phyloP scores from a whole-genome alignment of 2,113 vertebrate genomes.

The Sus scrofa region DNA sequence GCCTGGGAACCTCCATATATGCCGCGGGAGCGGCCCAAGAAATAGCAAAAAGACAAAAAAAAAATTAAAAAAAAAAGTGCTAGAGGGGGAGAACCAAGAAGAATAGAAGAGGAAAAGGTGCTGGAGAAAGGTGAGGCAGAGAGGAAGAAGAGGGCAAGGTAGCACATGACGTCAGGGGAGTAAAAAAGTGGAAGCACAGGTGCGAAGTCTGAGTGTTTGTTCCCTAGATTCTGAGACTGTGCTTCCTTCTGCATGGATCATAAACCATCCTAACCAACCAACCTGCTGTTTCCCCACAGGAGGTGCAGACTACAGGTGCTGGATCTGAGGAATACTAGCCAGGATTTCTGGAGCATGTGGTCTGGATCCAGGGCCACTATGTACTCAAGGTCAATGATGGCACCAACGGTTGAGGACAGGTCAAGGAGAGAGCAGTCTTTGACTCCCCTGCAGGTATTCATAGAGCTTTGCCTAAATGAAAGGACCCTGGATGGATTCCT shows the following conservation, averaged over 20 bases:
- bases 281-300: neutral
- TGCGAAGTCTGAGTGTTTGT: too few relatives aligned
- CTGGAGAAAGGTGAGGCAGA: neutral
- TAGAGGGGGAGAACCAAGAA: neutral
- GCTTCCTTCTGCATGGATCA: too few relatives aligned
- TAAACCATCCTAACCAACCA: neutral
- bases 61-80: too few relatives aligned
- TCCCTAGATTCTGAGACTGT: neutral
- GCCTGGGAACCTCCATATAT: too few relatives aligned
- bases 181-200: neutral
- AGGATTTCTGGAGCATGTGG: neutral
- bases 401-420: neutral
- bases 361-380: neutral
- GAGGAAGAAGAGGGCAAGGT: neutral
- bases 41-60: too few relatives aligned
- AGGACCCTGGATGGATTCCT: rapidly evolving
- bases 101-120: neutral
- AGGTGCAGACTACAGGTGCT: neutral
- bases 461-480: neutral
- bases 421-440: rapidly evolving
- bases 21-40: too few relatives aligned
- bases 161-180: too few relatives aligned
- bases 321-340: neutral
- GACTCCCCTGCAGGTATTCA: neutral
- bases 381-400: neutral